A percentile compares a stretch with the other conserved stretches of the same genome.
Conservation (phyloP, 2,888 invertebrate species). For the Cerceris rybyensis region DNA sequence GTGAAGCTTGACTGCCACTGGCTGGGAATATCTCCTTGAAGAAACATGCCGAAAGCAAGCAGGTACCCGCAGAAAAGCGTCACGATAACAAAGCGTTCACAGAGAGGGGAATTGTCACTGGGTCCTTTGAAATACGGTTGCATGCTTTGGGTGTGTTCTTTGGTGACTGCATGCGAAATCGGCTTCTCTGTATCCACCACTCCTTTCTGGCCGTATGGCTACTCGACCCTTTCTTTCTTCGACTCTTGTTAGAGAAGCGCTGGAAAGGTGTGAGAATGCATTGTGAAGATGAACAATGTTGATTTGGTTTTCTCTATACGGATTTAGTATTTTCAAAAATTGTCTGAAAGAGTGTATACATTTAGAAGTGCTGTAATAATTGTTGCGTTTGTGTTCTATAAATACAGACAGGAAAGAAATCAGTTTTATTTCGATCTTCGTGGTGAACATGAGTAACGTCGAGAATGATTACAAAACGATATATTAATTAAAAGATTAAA, state of each 20-base stretch:
- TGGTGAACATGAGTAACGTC: no score
- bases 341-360: no score
- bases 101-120: constrained; percentile 40
- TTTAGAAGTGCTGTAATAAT: no score
- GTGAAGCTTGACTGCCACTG: not conserved
- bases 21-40: constrained; percentile 31
- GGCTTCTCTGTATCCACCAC: constrained; percentile 23
- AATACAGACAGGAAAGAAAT: no score
- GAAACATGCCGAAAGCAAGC: constrained; percentile 31
- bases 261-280: constrained; percentile 39
- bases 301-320: not conserved
- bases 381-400: no score
- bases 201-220: constrained; percentile 42
- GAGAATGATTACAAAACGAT: no score
- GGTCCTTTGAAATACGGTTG: constrained; percentile 47
- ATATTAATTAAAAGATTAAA: no score
- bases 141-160: constrained; percentile 33
- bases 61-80: constrained; percentile 36
- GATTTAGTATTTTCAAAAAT: no score
- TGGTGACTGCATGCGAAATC: constrained; percentile 29
- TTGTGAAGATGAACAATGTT: not conserved
- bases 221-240: constrained; percentile 48
- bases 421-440: no score
- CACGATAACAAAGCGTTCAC: constrained; percentile 49
- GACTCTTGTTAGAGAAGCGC: constrained; percentile 41